Percentiles rank a stretch among this genome's conserved stretches.
Evolutionary conservation across 2,888 invertebrate genomes (phyloP).

Genomic region (Drosophila austrosaltans): DNA sequence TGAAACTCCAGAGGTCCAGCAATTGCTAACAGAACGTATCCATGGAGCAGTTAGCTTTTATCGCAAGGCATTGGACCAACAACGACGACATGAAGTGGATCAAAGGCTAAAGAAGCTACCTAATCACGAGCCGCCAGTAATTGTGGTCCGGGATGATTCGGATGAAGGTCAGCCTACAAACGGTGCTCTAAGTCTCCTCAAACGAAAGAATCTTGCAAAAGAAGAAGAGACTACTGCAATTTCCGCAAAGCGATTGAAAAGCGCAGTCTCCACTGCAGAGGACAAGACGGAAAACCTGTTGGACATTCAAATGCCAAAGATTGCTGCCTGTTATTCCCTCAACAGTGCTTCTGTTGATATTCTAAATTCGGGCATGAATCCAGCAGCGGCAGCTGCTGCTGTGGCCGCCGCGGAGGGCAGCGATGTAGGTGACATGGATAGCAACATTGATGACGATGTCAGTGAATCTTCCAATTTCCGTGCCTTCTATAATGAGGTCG

Average conservation of each 20-base stretch:
- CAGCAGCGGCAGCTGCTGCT: constrained; percentile 14
- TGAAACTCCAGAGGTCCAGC: constrained; percentile 63
- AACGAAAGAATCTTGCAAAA: background rate
- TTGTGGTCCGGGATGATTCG: constrained; percentile 60
- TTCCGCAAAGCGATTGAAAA: constrained; percentile 17
- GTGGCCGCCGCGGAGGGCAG: background rate
- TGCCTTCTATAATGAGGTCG: constrained; percentile 75
- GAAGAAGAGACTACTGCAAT: background rate
- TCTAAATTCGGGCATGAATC: constrained; percentile 21
- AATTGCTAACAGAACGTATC: constrained; percentile 68
- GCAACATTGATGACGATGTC: background rate
- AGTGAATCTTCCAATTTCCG: constrained; percentile 43
- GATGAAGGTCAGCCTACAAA: constrained; percentile 34
- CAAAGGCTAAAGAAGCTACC: background rate
- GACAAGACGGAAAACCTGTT: background rate
- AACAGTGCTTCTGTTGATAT: constrained; percentile 47
- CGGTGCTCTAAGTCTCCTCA: background rate
- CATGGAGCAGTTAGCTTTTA: constrained; percentile 74
- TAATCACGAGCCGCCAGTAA: constrained; percentile 18
- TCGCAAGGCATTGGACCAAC: constrained; percentile 60
- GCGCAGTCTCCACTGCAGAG: background rate
- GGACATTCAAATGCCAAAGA: constrained; percentile 72
- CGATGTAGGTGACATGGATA: background rate
- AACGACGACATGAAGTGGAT: constrained; percentile 38
- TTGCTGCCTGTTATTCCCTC: constrained; percentile 75